phyloP scores from a whole-genome alignment of 2,797 vertebrate genomes.

The Takifugu rubripes region DNA sequence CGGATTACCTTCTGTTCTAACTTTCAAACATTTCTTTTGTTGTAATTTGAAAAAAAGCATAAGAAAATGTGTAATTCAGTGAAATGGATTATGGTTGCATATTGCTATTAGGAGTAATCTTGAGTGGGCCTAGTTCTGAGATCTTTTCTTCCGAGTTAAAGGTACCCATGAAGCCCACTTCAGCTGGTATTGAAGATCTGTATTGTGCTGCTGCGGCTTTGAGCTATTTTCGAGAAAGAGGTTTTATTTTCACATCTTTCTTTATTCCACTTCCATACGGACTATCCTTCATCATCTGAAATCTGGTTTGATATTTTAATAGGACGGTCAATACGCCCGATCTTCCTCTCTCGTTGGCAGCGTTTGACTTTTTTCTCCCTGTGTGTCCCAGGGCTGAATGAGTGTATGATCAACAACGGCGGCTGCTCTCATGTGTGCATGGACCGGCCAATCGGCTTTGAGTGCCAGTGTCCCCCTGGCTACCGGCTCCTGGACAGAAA shows the following conservation, averaged over 20 bases:
- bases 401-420: slow-evolving; percentile 91
- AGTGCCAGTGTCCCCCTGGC: slow-evolving; percentile 90
- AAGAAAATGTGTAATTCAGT: not conserved
- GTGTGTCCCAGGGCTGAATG: slow-evolving; percentile 83
- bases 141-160: not conserved
- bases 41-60: not conserved
- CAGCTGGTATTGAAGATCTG: not conserved
- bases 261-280: slow-evolving; percentile 12
- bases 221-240: slow-evolving; percentile 44
- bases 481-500: slow-evolving; percentile 95
- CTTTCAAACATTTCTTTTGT: slow-evolving; percentile 5
- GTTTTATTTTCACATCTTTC: slow-evolving; percentile 23
- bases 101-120: not conserved
- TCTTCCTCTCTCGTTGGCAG: not conserved
- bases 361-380: slow-evolving; percentile 27
- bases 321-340: no score
- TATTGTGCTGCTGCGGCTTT: slow-evolving; percentile 25
- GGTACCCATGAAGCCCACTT: not conserved
- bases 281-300: slow-evolving; percentile 24
- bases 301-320: no score
- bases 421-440: slow-evolving; percentile 96
- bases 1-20: slow-evolving; percentile 1
- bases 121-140: not conserved
- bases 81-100: not conserved
- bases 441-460: slow-evolving; percentile 90